phyloP scores from a whole-genome alignment of 2,797 vertebrate species.

The Bufotes viridis region DNA sequence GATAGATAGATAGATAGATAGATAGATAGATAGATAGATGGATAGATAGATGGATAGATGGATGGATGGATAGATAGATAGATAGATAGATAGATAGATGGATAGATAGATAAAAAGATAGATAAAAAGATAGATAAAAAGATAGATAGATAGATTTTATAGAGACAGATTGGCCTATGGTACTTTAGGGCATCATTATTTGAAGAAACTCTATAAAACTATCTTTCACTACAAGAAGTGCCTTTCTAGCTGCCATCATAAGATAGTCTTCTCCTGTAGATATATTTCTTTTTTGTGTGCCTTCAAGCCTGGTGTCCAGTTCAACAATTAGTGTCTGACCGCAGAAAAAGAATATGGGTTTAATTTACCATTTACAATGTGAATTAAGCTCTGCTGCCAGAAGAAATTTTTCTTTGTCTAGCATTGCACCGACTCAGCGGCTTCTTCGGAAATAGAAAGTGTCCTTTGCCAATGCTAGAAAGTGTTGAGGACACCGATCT shows the following conservation, averaged over 20 bases:
- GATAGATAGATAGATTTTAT: too few relatives aligned
- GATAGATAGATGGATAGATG: not conserved
- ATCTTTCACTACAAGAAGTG: not conserved
- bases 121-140: not conserved
- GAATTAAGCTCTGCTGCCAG: conserved; percentile 69
- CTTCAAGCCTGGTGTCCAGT: conserved; percentile 41
- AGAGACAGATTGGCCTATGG: not conserved
- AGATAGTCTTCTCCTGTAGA: not conserved
- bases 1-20: not conserved
- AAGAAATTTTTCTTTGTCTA: conserved; percentile 65
- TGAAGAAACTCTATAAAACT: not conserved
- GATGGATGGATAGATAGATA: not conserved
- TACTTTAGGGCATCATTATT: not conserved
- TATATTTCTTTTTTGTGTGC: conserved; percentile 17
- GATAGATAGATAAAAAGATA: not conserved
- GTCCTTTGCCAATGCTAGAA: conserved; percentile 26
- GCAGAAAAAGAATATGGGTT: conserved; percentile 67
- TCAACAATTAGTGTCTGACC: conserved; percentile 66
- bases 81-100: not conserved
- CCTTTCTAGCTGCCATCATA: not conserved
- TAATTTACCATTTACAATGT: conserved; percentile 66
- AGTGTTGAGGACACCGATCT: conserved; percentile 19
- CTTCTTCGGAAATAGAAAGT: conserved; percentile 36
- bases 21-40: not conserved
- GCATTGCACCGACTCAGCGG: conserved; percentile 38